Percentiles rank a stretch among this genome's conserved stretches.
These are phyloP conservation scores for Cheilosia urbana DNA, from an alignment of 2,888 invertebrate genomes.

Conservation along the genomic window DNA sequence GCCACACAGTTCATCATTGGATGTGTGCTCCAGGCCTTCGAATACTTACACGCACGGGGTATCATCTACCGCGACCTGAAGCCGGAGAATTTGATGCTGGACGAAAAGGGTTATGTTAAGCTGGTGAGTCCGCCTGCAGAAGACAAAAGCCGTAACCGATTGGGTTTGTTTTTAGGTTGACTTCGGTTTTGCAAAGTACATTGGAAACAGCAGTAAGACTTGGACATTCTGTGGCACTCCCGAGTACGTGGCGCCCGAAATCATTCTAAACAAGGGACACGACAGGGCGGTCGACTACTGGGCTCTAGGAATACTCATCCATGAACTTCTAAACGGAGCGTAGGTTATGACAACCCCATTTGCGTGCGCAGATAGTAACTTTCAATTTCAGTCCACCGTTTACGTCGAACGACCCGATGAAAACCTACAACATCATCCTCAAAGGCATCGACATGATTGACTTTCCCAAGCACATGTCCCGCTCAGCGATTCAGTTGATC, in stretches of 20 bases:
- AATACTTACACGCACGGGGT: slow-evolving; percentile 93
- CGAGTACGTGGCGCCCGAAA: slow-evolving; percentile 95
- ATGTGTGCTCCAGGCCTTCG: slow-evolving; percentile 96
- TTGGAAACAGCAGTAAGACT: slow-evolving; percentile 92
- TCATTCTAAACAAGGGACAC: slow-evolving; percentile 92
- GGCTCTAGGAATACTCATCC: slow-evolving; percentile 95
- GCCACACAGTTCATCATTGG: slow-evolving; percentile 95
- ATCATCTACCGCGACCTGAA: slow-evolving; percentile 96
- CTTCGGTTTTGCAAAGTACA: slow-evolving; percentile 96
- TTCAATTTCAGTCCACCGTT: slow-evolving; percentile 89
- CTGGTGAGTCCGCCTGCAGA: slow-evolving; percentile 85
- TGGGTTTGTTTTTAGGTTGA: slow-evolving; percentile 86
- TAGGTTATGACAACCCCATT: slow-evolving; percentile 82
- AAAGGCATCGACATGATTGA: slow-evolving; percentile 95
- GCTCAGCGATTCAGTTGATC: slow-evolving; percentile 92
- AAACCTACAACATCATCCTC: slow-evolving; percentile 96
- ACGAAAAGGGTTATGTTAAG: slow-evolving; percentile 93
- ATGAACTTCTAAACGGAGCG: slow-evolving; percentile 94
- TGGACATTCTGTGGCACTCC: slow-evolving; percentile 99
- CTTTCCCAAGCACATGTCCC: slow-evolving; percentile 92
- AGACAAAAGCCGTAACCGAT: neutral
- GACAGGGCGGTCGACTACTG: slow-evolving; percentile 96
- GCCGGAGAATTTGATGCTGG: slow-evolving; percentile 96
- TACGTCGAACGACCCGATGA: slow-evolving; percentile 95
- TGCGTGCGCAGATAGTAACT: neutral